These are phyloP conservation scores for Drosophila orosa DNA, from an alignment of 1,140 invertebrate genomes.

Conservation along the genomic window DNA sequence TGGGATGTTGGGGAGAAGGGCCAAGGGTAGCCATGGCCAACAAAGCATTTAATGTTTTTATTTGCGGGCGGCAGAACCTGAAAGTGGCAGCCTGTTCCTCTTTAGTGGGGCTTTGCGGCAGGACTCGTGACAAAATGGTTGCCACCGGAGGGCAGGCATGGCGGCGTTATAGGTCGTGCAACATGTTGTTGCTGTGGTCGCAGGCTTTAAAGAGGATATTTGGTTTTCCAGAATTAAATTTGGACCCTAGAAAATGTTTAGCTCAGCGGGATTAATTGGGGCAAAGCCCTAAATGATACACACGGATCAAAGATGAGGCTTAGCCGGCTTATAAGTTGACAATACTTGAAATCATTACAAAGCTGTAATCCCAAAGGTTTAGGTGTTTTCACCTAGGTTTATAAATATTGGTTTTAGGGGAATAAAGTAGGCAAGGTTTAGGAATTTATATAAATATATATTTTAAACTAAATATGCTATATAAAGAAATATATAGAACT, in stretches of 20 bases:
- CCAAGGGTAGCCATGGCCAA: constrained; percentile 31
- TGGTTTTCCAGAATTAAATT: constrained; percentile 39
- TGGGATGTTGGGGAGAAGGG: neutral
- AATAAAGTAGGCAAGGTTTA: neutral
- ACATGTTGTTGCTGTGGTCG: constrained; percentile 57
- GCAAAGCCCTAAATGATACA: constrained; percentile 12
- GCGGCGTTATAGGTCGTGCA: constrained; percentile 32
- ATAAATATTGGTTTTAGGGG: neutral
- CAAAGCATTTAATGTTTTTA: constrained; percentile 80
- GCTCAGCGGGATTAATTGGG: constrained; percentile 35
- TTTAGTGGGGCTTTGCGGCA: constrained; percentile 54
- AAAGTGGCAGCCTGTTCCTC: constrained; percentile 58
- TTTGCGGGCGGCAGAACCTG: constrained; percentile 73
- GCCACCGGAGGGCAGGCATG: constrained; percentile 11
- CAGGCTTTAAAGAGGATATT: constrained; percentile 52
- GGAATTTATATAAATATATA: neutral
- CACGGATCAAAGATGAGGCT: constrained; percentile 7
- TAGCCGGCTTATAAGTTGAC: neutral
- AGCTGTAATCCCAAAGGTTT: neutral
- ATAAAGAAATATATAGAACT: neutral
- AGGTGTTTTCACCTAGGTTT: neutral
- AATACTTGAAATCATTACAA: constrained; percentile 17
- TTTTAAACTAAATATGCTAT: too few relatives aligned
- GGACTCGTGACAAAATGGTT: constrained; percentile 51
- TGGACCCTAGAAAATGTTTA: constrained; percentile 4